Base-by-base conservation (phyloP, 2,888 invertebrate species). In the Cosmia trapezina region DNA sequence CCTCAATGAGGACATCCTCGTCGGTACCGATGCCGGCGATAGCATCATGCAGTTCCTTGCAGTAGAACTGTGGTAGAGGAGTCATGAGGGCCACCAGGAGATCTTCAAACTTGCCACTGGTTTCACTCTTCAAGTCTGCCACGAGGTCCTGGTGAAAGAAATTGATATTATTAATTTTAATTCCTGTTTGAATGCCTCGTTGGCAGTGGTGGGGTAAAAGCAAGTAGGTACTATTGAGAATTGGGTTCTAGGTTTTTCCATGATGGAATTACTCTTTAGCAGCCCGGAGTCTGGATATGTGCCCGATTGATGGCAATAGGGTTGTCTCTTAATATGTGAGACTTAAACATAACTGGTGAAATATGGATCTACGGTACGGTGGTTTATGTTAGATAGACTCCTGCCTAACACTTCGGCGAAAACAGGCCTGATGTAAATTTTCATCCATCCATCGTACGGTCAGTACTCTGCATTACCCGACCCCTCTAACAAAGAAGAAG, bases 101-200 rank as follows among this genome's bases (percentile, higher is more conserved):
- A 78, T 98, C 98, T 90, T 99, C 98, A 90, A 99, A 99, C 88
- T 98, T 98, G 6, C 99, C 99, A 85, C 97, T 98, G 33, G 98
- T 97, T 94, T 99, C 99, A 85, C 98, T 98, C 93, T 98, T 98
- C 85, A 99, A 94, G 86, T 99, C 98, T 57, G 98, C 97, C 62
- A 98, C 97, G 43, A 99, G 95, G 89, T 98, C 98, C 96, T 97
- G 88, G 28, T 65, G 83, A 83, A 78, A 72, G 5, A 66, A 78
- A 71, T 67, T 43, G 0, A 22, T 11, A 33, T 22, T 53, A 12
- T 14, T 12, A 14, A 12, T 9, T 47, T 41, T 41, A 8, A 41
- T 41, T 41, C 41, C 5, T 41, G 41, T 41, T 37, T 37, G 2
- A 37, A 0, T 37, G 37, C 37, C 37, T 37, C 5, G 37, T 37